Evolutionary conservation across 2,113 vertebrate species (phyloP).

Genomic region (Ranitomeya variabilis): DNA sequence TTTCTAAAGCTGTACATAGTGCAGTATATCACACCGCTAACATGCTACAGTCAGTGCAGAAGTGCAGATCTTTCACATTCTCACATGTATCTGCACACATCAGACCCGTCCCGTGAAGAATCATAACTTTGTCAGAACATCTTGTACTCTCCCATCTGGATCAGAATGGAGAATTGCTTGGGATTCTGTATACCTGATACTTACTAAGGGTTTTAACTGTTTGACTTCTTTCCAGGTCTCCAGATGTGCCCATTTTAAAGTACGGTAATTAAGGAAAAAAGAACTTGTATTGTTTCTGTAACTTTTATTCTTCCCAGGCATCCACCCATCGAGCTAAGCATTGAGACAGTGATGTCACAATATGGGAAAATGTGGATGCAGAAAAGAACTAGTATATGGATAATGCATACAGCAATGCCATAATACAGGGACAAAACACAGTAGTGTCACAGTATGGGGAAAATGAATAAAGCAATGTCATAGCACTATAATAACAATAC

Average conservation of each 20-base stretch:
- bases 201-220: not conserved
- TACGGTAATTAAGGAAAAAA: not conserved
- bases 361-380: not conserved
- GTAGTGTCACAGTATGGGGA: not conserved
- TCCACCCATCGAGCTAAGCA: not conserved
- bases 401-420: not conserved
- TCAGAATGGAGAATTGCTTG: not conserved
- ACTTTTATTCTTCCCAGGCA: not conserved
- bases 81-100: not conserved
- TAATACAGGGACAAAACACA: not conserved
- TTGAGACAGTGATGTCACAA: not conserved
- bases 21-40: no score
- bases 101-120: not conserved
- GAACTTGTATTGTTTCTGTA: not conserved
- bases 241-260: not conserved
- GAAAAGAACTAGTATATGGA: not conserved
- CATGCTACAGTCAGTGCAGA: no score
- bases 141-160: conserved; percentile 12
- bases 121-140: conserved; percentile 14
- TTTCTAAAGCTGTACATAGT: no score
- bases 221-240: conserved; percentile 20
- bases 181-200: not conserved
- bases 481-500: no score
- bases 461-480: no score
- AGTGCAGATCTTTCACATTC: not conserved